A percentile compares a stretch with the other conserved stretches of the same genome.
Evolutionary conservation across 2,113 vertebrate genomes (phyloP).

Genomic region (Pangasianodon hypophthalmus): DNA sequence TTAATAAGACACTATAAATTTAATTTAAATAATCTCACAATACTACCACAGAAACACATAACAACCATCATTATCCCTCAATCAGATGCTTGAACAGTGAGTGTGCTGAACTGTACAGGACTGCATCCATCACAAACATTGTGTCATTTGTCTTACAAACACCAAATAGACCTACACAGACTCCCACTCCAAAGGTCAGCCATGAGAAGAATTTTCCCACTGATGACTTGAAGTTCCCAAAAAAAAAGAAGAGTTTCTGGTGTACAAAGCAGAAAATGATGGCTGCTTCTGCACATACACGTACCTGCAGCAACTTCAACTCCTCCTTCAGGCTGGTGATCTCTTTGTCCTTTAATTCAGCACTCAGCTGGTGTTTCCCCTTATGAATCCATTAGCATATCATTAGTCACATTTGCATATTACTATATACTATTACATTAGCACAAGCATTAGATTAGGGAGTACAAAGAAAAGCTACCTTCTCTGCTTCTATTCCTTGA

Average conservation of each 20-base stretch:
- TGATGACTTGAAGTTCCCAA: conserved; percentile 56
- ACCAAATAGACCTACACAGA: conserved; percentile 60
- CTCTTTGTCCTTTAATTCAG: conserved; percentile 91
- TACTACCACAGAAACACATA: conserved; percentile 61
- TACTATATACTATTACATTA: conserved; percentile 39
- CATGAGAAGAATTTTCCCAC: conserved; percentile 61
- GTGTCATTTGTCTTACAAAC: conserved; percentile 66
- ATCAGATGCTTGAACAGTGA: conserved; percentile 59
- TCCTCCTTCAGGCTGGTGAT: conserved; percentile 88
- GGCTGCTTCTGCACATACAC: conserved; percentile 3
- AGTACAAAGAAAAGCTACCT: conserved; percentile 74
- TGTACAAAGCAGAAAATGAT: background rate
- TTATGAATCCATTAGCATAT: conserved; percentile 68
- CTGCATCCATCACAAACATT: conserved; percentile 69
- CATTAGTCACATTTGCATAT: conserved; percentile 32
- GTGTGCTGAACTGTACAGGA: conserved; percentile 64
- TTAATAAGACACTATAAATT: background rate
- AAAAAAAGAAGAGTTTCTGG: background rate
- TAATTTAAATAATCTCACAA: conserved; percentile 15
- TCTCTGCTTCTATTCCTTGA: conserved; percentile 84
- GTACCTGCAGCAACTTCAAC: conserved; percentile 89
- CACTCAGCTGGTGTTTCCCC: conserved; percentile 83
- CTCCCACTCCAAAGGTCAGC: conserved; percentile 57
- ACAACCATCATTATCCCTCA: conserved; percentile 65
- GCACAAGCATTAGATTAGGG: conserved; percentile 41